A percentile compares a stretch with the other conserved stretches of the same genome.
Conservation (phyloP, 1,140 invertebrate species). For the Globodera rostochiensis region DNA sequence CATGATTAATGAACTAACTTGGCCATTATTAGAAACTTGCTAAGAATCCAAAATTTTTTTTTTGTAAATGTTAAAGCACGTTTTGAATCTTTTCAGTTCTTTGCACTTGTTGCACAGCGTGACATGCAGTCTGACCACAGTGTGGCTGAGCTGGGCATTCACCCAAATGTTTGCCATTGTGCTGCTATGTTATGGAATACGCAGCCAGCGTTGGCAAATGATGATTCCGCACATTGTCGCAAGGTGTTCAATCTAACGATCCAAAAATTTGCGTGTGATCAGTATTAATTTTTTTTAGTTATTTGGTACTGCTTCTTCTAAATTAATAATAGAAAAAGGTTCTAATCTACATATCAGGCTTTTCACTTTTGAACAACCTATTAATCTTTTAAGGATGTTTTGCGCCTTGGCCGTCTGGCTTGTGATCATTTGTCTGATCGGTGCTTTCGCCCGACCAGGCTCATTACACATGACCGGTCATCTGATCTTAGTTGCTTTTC, state of each 20-base stretch:
- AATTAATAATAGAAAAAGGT: too few relatives aligned
- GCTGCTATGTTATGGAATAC: constrained; percentile 47
- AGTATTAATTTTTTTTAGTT: too few relatives aligned
- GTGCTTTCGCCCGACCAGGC: constrained; percentile 5
- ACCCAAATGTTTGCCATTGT: constrained; percentile 41
- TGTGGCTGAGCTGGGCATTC: constrained; percentile 46
- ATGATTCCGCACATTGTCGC: constrained; percentile 50
- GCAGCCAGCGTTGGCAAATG: constrained; percentile 36
- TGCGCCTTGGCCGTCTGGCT: constrained; percentile 17
- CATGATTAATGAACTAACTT: too few relatives aligned
- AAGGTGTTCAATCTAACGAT: constrained; percentile 30
- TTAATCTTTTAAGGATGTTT: constrained; percentile 14
- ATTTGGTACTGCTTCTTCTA: too few relatives aligned
- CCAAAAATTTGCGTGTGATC: too few relatives aligned
- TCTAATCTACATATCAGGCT: too few relatives aligned
- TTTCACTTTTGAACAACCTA: not conserved
- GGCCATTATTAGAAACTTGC: not conserved
- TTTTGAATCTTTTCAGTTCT: constrained; percentile 6
- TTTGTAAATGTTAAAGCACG: not conserved
- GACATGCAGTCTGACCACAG: constrained; percentile 37
- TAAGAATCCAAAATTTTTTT: too few relatives aligned
- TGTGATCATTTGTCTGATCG: constrained; percentile 22
- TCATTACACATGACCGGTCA: constrained; percentile 4
- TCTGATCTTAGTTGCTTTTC: constrained; percentile 3
- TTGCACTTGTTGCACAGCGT: constrained; percentile 22